phyloP scores from a whole-genome alignment of 2,888 invertebrate species.

The Hermodice carunculata region DNA sequence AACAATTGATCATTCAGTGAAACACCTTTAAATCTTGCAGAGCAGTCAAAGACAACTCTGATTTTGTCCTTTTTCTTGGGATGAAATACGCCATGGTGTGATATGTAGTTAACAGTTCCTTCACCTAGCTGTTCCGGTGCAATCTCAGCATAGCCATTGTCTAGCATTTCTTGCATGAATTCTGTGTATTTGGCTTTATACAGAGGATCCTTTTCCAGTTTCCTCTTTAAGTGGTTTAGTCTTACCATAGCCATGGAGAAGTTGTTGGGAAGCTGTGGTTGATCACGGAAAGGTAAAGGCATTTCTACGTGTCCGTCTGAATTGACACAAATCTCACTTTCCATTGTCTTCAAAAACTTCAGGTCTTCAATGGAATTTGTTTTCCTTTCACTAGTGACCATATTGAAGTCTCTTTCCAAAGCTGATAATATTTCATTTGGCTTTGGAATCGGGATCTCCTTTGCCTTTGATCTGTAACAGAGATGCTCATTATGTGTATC shows the following conservation, averaged over 20 bases:
- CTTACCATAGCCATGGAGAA: slow-evolving; percentile 1
- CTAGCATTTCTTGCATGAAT: slow-evolving; percentile 16
- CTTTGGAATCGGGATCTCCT: too few relatives aligned
- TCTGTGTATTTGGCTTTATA: slow-evolving; percentile 8
- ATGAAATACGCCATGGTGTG: too few relatives aligned
- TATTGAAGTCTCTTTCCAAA: background rate
- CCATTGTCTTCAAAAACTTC: background rate
- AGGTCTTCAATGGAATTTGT: background rate
- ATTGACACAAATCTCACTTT: background rate
- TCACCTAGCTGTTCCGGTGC: background rate
- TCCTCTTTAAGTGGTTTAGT: slow-evolving; percentile 1
- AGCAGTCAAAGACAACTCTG: too few relatives aligned
- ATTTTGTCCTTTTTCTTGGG: too few relatives aligned
- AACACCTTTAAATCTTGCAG: too few relatives aligned
- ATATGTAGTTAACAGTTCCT: too few relatives aligned
- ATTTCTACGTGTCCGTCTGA: slow-evolving; percentile 18
- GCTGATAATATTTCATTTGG: background rate
- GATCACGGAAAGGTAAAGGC: slow-evolving; percentile 19
- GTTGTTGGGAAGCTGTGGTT: slow-evolving; percentile 16
- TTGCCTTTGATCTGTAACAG: too few relatives aligned
- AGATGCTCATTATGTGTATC: too few relatives aligned
- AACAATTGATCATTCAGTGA: too few relatives aligned
- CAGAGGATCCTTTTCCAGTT: background rate
- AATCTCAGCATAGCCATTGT: slow-evolving; percentile 16
- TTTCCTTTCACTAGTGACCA: background rate